Evolutionary conservation across 2,113 vertebrate species (phyloP), one percentile per base, ranked within the genome.

Genomic region (Poecilia latipinna): DNA sequence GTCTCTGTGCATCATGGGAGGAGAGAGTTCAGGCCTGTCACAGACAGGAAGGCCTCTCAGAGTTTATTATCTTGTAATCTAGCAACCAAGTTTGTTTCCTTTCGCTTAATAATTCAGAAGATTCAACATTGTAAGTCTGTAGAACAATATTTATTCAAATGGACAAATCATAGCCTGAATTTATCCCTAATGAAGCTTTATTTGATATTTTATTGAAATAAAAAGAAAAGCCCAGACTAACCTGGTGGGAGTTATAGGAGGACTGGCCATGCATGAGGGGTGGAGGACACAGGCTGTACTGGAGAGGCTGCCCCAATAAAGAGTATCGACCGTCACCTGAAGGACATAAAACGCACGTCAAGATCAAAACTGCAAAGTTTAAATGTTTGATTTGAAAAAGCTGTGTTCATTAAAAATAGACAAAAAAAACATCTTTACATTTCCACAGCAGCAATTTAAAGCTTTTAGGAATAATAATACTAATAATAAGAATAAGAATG

Each of bases 211-310:
- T 7, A 54, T 54, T 54, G 22, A 22, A 4, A 5, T 17, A 17
- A 44, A 7, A 54, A 54, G 48, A 54, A 22, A 54, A n/a, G 28
- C 1, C 28, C 28, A 28, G 35, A 72, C 91, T 91, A 92, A 98
- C 98, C 97, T 98, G 97, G 93, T 98, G 97, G 78, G 96, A 94
- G 42, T 86, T 95, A 92, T 98, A 99, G 83, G 94, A 92, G 31
- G 97, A 94, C 92, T 98, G 97, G 94, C 92, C 95, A 87, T 98
- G 97, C 86, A 99, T 96, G 90, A 99, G 94, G 0, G 95, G 92
- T 0, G 96, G 96, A 80, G 97, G 96, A 81, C 98, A 99, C 72
- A 99, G 94, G 80, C 96, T 99, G 87, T 99, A 99, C 93, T 99
- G 98, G 86, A 99, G 95, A 0, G 97, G 98, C 78, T 99, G 98